Conservation (phyloP, 1,140 invertebrate genomes). For the Batillaria attramentaria region DNA sequence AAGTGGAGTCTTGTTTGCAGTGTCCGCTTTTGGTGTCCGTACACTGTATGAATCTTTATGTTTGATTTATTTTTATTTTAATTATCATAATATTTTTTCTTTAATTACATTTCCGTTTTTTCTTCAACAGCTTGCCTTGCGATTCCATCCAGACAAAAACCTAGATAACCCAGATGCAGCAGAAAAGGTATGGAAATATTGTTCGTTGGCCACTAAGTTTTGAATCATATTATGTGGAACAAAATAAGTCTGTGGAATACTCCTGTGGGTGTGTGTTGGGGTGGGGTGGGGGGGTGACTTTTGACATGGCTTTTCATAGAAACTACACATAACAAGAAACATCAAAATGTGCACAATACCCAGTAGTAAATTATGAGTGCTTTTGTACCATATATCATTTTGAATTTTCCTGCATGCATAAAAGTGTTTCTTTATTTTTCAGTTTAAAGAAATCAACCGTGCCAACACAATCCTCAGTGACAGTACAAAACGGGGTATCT, state of each 20-base stretch:
- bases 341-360: neutral
- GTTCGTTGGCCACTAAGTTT: too few species aligned
- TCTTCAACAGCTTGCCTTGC: constrained; percentile 86
- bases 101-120: neutral
- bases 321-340: neutral
- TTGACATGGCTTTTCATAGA: neutral
- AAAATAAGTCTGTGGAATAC: too few species aligned
- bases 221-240: too few species aligned
- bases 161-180: constrained; percentile 61
- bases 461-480: constrained; percentile 73
- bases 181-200: constrained; percentile 61
- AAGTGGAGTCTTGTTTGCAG: too few species aligned
- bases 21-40: too few species aligned
- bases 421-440: neutral
- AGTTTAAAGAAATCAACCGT: constrained; percentile 75
- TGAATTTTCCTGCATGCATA: neutral
- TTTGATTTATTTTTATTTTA: too few species aligned
- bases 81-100: too few species aligned
- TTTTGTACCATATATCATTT: neutral
- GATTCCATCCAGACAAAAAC: constrained; percentile 99
- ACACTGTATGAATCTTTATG: too few species aligned
- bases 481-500: constrained; percentile 71
- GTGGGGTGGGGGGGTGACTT: too few species aligned
- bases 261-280: too few species aligned
- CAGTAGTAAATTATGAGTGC: too few species aligned